Percentiles rank a stretch among this genome's conserved stretches.
Evolutionary conservation across 2,797 vertebrate species (phyloP).

Genomic region (Steatocranus sp.): DNA sequence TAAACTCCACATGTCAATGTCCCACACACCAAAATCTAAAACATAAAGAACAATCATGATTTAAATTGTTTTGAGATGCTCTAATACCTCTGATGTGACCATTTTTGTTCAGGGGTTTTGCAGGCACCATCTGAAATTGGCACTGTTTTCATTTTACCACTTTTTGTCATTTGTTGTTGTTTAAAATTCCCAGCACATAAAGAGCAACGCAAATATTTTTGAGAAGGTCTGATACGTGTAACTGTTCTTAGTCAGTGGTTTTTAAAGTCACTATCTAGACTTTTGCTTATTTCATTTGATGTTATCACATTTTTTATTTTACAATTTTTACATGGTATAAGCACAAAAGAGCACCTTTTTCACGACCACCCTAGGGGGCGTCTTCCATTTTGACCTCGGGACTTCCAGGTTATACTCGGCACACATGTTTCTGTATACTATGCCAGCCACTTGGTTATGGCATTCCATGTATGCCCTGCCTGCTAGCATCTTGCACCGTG

Average conservation of each 20-base stretch:
- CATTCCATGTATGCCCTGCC: background rate
- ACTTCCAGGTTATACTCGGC: background rate
- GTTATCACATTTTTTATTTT: background rate
- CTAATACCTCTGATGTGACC: background rate
- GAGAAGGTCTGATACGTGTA: background rate
- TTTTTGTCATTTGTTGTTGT: background rate
- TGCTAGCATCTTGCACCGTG: background rate
- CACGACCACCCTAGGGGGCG: background rate
- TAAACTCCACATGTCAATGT: background rate
- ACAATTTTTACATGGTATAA: background rate
- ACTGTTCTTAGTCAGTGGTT: background rate
- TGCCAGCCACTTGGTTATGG: background rate
- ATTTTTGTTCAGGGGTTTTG: background rate
- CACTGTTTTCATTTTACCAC: background rate
- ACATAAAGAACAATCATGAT: background rate
- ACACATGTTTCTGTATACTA: background rate
- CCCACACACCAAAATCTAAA: background rate
- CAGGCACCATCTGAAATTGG: background rate
- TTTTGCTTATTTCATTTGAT: background rate
- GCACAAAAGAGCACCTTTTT: background rate
- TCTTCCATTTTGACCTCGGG: background rate
- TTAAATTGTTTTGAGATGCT: background rate
- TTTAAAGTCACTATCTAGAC: background rate
- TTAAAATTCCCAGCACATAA: background rate
- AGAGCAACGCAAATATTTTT: background rate